Evolutionary conservation across 2,888 invertebrate species (phyloP).

Genomic region (Pyrrhosoma nymphula): DNA sequence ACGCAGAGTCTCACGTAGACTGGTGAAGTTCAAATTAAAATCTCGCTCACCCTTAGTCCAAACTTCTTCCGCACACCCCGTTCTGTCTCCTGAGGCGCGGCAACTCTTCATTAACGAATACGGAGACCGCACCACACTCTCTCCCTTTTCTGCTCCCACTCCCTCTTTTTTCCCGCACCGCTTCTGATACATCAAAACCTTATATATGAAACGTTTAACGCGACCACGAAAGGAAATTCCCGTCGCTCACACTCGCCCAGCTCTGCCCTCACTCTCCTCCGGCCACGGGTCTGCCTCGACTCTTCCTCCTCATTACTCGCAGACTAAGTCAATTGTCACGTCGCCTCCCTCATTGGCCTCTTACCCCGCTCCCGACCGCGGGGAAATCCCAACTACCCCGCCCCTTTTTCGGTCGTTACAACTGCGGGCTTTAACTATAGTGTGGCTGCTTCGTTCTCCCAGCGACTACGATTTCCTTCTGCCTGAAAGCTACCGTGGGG

Average conservation of each 20-base stretch:
- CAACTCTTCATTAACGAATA: not conserved
- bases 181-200: not conserved
- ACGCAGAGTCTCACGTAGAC: no score
- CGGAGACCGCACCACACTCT: not conserved
- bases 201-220: not conserved
- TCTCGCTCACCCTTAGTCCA: no score
- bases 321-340: not conserved
- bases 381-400: not conserved
- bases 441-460: not conserved
- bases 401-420: not conserved
- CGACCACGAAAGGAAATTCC: not conserved
- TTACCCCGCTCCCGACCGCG: not conserved
- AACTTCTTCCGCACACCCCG: no score
- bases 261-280: not conserved
- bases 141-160: not conserved
- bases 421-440: not conserved
- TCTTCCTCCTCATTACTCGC: constrained; percentile 7
- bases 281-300: not conserved
- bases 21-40: no score
- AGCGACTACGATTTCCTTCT: not conserved
- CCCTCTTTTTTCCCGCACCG: not conserved
- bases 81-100: no score
- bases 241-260: not conserved
- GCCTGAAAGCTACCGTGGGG: no score
- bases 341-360: not conserved